A percentile compares a stretch with the other conserved stretches of the same genome.
Conservation (phyloP, 2,888 invertebrate genomes). For the Eumerus sabulonum region DNA sequence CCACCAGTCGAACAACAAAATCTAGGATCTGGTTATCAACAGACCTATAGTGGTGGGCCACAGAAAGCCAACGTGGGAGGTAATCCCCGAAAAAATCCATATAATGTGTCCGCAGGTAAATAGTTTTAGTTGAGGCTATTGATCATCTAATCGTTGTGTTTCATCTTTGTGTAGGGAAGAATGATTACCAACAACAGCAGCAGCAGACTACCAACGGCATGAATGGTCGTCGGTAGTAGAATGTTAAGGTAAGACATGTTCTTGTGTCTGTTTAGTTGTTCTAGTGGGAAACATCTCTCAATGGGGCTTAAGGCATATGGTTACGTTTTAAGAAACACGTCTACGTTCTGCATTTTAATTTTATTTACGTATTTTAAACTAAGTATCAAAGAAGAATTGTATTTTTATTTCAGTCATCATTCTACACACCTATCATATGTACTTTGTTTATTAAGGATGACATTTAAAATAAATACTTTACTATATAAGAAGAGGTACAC, state of each 20-base stretch:
- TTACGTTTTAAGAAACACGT: too few relatives aligned
- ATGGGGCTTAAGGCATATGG: too few relatives aligned
- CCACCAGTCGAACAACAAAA: conserved; percentile 66
- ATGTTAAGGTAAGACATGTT: neutral
- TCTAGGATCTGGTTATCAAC: conserved; percentile 87
- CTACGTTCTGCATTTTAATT: too few relatives aligned
- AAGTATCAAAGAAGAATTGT: too few relatives aligned
- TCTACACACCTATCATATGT: too few relatives aligned
- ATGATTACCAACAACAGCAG: neutral
- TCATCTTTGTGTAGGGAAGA: neutral
- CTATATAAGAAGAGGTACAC: too few relatives aligned
- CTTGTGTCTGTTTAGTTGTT: conserved; percentile 5
- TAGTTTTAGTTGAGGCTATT: neutral
- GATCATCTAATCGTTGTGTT: neutral
- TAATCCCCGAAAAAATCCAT: conserved; percentile 87
- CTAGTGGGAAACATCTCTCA: conserved; percentile 3
- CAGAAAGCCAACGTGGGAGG: conserved; percentile 84
- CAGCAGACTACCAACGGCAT: neutral
- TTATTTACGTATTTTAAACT: too few relatives aligned
- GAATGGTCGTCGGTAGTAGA: neutral
- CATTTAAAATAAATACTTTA: too few relatives aligned
- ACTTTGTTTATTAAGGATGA: too few relatives aligned
- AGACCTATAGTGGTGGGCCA: conserved; percentile 90
- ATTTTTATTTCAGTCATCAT: too few relatives aligned
- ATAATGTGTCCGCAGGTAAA: conserved; percentile 70